These are phyloP conservation scores for Psilopsiagon aymara DNA, from an alignment of 2,113 vertebrate genomes.

Conservation along the genomic window DNA sequence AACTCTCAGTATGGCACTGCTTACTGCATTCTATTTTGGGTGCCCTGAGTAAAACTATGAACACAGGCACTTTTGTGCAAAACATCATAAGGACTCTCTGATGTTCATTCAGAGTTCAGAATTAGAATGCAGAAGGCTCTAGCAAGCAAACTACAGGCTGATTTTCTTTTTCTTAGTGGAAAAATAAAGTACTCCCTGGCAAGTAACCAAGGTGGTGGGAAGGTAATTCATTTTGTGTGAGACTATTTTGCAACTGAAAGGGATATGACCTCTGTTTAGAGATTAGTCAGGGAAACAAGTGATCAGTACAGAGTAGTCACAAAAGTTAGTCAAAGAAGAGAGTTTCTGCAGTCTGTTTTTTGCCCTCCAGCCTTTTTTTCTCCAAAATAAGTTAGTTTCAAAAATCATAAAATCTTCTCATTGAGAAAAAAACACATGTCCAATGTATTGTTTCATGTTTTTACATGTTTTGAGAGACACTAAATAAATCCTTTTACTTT, in stretches of 20 bases:
- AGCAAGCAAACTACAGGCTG: slow-evolving; percentile 77
- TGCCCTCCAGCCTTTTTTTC: neutral
- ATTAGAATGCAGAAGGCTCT: slow-evolving; percentile 84
- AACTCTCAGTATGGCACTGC: slow-evolving; percentile 70
- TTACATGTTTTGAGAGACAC: neutral
- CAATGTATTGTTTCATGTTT: neutral
- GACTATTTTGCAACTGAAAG: slow-evolving; percentile 74
- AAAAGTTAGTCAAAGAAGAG: slow-evolving; percentile 60
- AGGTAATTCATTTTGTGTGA: slow-evolving; percentile 75
- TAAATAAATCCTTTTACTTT: neutral
- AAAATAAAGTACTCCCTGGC: slow-evolving; percentile 79
- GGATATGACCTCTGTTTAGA: slow-evolving; percentile 72
- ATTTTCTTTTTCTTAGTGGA: slow-evolving; percentile 68
- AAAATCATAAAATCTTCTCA: neutral
- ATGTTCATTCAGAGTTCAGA: slow-evolving; percentile 81
- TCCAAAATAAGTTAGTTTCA: neutral
- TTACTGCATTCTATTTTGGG: slow-evolving; percentile 75
- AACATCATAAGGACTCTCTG: slow-evolving; percentile 78
- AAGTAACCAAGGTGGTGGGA: slow-evolving; percentile 63
- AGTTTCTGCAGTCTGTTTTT: neutral
- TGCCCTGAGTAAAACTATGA: slow-evolving; percentile 79
- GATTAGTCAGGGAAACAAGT: slow-evolving; percentile 71
- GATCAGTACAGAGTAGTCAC: slow-evolving; percentile 52
- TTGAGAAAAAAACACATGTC: neutral
- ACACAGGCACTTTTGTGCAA: slow-evolving; percentile 92